Base-by-base conservation (phyloP, 1,140 invertebrate genomes). In the Calliopsis andreniformis region DNA sequence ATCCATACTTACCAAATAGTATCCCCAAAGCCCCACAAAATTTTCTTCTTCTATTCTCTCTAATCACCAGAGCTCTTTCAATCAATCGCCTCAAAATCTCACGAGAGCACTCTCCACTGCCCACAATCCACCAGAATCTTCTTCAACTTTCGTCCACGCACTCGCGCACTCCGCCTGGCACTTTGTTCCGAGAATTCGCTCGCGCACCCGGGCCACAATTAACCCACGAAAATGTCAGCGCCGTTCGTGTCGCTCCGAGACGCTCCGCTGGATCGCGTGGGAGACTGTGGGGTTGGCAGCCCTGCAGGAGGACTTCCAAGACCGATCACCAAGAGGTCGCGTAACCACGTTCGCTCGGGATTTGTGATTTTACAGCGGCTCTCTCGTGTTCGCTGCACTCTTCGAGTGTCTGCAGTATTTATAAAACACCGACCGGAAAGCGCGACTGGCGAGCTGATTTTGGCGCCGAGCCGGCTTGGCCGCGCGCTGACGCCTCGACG, bases 341-440 rank as follows among this genome's bases (percentile, higher is more conserved):
- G 43, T 20, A 43, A 51, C 39, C 28, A 32, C 59, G 64, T n/a
- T 64, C 55, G 73, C n/a, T 35, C 64, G 73, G 25, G 73, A 69
- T 69, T 69, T 61, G 51, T 76, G 66, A 83, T 76, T 70, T 79
- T 66, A 84, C 81, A 72, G 73, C 75, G 59, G 59, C 80, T 79
- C 43, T 79, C 43, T 62, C 56, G 75, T 79, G 78, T 81, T 83
- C 79, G 85, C 79, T 87, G 85, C 88, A 85, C 86, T 88, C 83
- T 85, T 83, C 81, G 87, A 78, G 80, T 86, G 88, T 89, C 88
- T 88, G 91, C 92, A 86, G 90, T 91, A 92, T 91, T 92, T 91
- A 92, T 91, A 92, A 91, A 92, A 92, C 89, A 91, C 92, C 82
- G 94, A 95, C 68, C 90, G 90, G 90, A 92, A 92, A 92, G 90